These are phyloP conservation scores for Andrena cerasifolii DNA, from an alignment of 1,140 invertebrate species.

Conservation along the genomic window DNA sequence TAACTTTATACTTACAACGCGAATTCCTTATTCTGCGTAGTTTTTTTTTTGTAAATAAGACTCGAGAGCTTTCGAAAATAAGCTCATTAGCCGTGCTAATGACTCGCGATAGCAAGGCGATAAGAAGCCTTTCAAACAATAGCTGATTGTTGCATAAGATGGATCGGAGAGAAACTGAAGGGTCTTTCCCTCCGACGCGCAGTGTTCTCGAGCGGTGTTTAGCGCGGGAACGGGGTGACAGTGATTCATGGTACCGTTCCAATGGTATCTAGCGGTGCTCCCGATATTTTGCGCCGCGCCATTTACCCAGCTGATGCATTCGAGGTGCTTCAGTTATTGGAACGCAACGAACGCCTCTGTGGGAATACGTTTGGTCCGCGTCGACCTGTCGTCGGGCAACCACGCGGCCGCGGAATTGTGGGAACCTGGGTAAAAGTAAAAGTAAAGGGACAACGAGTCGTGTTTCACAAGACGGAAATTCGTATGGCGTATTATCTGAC, in stretches of 20 bases:
- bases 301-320: too few relatives aligned
- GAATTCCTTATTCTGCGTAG: not conserved
- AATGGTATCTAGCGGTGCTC: too few relatives aligned
- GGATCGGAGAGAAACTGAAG: too few relatives aligned
- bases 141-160: not conserved
- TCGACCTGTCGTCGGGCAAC: too few relatives aligned
- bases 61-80: not conserved
- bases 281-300: too few relatives aligned
- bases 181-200: too few relatives aligned
- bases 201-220: too few relatives aligned
- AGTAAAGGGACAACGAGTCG: constrained; percentile 1
- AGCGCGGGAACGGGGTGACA: too few relatives aligned
- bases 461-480: constrained; percentile 39
- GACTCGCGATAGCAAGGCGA: not conserved
- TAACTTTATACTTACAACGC: too few relatives aligned
- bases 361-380: too few relatives aligned
- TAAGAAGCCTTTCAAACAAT: constrained; percentile 5
- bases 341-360: not conserved
- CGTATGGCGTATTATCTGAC: constrained; percentile 8
- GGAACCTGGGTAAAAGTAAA: constrained; percentile 33
- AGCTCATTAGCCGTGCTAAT: not conserved
- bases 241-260: too few relatives aligned
- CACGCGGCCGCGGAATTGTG: constrained; percentile 24
- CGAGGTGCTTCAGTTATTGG: too few relatives aligned
- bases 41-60: not conserved